Base-by-base conservation (phyloP, 2,888 invertebrate species). In the Lottia gigantea region DNA sequence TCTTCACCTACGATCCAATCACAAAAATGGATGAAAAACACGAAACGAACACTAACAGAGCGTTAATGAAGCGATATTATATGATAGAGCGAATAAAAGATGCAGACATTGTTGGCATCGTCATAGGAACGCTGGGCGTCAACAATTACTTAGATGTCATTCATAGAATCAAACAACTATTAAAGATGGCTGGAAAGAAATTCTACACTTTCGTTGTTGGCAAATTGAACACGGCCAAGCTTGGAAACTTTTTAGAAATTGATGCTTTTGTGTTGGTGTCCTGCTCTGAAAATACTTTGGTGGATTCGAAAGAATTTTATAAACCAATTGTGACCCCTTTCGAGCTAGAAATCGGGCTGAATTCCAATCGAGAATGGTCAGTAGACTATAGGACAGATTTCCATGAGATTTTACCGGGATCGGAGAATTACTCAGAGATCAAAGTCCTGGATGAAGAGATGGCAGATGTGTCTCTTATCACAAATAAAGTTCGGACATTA, bases 131-230 rank as follows among this genome's bases (percentile, higher is more conserved):
- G 45, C 90, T 98, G 12, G 94, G 95, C 3, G 94, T 96, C 14
- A 91, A 93, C 68, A 93, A 94, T 71, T 88, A 88, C 74, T 90
- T 94, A 61, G 91, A 92, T 70, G 92, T 94, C 12, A 93, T 97
- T 14, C 91, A 91, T n/a, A 91, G 93, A 70, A 89, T 96, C 79
- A 93, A 94, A 86, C 88, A 91, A 67, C 89, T 96, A 67, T 92
- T 95, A 55, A 92, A 92, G 81, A 88, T 91, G 1, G 93, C 93
- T 70, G 93, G 93, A 0, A 97, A 96, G 85, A 96, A 95, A 86
- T 93, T 93, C 76, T 97, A 98, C 85, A 93, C 95, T 64, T 92
- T 98, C 70, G 95, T 95, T 31, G 95, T 98, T 68, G 98, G 98
- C 7, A 96, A 97, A 87, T 94, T 97, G 3, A 98, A 96, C 90